Percentiles rank a stretch among this genome's conserved stretches.
phyloP scores from a whole-genome alignment of 2,797 vertebrate genomes.

The Urosaurus nigricauda region DNA sequence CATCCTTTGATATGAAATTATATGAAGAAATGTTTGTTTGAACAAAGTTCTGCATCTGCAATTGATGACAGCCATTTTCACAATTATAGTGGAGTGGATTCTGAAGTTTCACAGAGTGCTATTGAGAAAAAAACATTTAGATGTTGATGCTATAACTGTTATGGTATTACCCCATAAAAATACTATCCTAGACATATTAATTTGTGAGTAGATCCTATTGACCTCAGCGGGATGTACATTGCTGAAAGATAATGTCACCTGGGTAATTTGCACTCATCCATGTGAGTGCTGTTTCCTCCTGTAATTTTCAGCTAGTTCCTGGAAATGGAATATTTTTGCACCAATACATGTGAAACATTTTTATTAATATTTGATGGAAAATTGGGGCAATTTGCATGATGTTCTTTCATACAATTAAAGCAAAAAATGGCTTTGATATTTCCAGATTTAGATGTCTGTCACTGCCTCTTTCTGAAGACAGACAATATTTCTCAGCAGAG shows the following conservation, averaged over 20 bases:
- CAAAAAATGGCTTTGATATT: constrained; percentile 2
- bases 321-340: constrained; percentile 4
- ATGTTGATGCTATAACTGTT: neutral
- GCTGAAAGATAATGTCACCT: neutral
- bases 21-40: neutral
- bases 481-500: neutral
- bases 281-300: neutral
- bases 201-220: neutral
- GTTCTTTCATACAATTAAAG: neutral
- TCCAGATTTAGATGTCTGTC: neutral
- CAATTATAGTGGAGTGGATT: neutral
- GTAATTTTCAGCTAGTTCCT: neutral
- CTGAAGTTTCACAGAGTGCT: neutral
- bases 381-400: neutral
- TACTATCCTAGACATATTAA: neutral
- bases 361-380: neutral
- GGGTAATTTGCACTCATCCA: neutral
- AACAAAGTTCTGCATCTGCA: neutral
- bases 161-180: neutral
- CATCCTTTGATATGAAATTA: neutral
- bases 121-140: neutral
- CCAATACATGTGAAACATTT: neutral
- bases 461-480: no score
- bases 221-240: neutral
- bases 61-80: neutral